Base-by-base conservation (phyloP, 2,888 invertebrate species). In the Oegoconia quadripuncta region DNA sequence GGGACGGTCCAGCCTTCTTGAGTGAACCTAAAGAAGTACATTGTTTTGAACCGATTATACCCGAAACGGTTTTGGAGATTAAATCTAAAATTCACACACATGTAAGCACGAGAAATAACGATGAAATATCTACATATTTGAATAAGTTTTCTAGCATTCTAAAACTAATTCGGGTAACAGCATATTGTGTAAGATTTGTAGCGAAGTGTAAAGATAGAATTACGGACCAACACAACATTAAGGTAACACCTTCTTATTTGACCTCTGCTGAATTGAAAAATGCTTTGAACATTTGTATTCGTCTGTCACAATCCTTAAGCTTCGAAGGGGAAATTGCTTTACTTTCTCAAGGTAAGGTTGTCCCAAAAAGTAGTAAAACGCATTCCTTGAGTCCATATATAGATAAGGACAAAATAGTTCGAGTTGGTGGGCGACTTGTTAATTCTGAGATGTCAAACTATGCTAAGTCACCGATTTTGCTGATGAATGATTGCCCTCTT, bases 381-480 rank as follows among this genome's bases (percentile, higher is more conserved):
- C n/a, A 13, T 8, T 9, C 14, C 3, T 26, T 37, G 1, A 8
- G 40, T 23, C 41, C 42, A 23, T 36, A 28, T 23, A 4, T 42
- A 7, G 45, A 42, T 26, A 32, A 45, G 5, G 15, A 34, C 7
- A 12, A 23, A 14, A 27, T 45, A 29, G 3, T 45, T 11, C 28
- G 39, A 20, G 49, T 49, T 15, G 42, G 44, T 39, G 46, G 46
- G 27, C 33, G 49, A 32, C 36, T 49, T 0, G 22, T 22, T 8
- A 42, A 49, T 41, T 44, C 49, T 16, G 31, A 40, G 2, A 38
- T 44, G 37, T 20, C 41, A 12, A 3, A 26, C 12, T n/a, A 37
- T 26, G 40, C 26, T 23, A 46, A 46, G 39, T 16, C 26, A 13
- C 49, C 44, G 15, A 39, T 46, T n/a, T 3, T 49, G 25, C 27